Evolutionary conservation across 2,888 invertebrate species (phyloP).

Genomic region (Copidosoma aretas): DNA sequence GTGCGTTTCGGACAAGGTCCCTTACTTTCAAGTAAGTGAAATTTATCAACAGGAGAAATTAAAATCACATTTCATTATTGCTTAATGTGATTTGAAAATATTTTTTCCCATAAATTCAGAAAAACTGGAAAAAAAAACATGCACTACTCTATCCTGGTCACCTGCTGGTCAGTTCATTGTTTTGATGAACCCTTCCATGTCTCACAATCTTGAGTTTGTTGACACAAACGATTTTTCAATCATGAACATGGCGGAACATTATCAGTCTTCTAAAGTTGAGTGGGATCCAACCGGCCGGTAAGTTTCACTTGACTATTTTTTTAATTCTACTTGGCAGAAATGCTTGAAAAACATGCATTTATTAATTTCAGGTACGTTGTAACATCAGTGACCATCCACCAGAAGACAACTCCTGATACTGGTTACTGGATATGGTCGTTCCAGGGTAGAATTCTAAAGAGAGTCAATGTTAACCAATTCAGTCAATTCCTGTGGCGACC

Average conservation of each 20-base stretch:
- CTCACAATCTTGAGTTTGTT: conserved; percentile 92
- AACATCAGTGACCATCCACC: conserved; percentile 76
- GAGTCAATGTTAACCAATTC: conserved; percentile 90
- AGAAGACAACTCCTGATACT: conserved; percentile 90
- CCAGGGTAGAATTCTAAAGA: conserved; percentile 81
- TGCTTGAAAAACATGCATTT: not conserved
- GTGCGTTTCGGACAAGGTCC: conserved; percentile 90
- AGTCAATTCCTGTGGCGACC: conserved; percentile 97
- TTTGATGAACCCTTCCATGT: conserved; percentile 82
- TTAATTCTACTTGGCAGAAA: not conserved
- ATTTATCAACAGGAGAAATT: conserved; percentile 4
- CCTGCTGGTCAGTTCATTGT: conserved; percentile 95
- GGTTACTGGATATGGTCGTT: conserved; percentile 99
- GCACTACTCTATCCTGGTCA: conserved; percentile 95
- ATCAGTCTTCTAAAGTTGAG: conserved; percentile 92
- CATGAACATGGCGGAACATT: conserved; percentile 95
- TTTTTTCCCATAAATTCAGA: conserved; percentile 52
- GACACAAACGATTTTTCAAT: conserved; percentile 94
- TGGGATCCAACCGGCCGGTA: conserved; percentile 98
- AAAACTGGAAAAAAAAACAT: conserved; percentile 79
- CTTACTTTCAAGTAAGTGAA: conserved; percentile 80
- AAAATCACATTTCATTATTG: not conserved
- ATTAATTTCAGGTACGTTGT: conserved; percentile 73
- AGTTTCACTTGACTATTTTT: conserved; percentile 6
- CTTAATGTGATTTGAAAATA: not conserved